These are phyloP conservation scores for Bothrops jararaca DNA, from an alignment of 2,113 vertebrate species.

Conservation along the genomic window DNA sequence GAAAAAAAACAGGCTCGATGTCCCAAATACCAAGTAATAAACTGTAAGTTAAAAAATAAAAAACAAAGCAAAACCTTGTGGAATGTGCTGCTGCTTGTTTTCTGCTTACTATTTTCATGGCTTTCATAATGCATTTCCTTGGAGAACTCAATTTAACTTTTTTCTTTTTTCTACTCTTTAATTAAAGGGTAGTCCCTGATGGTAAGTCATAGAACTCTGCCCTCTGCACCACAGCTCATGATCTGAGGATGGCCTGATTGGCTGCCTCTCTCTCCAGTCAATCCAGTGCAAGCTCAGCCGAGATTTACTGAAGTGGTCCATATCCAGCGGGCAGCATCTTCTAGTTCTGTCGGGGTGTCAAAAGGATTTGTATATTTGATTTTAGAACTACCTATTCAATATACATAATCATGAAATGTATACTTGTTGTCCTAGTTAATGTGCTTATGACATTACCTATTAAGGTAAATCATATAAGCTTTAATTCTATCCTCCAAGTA, in stretches of 20 bases:
- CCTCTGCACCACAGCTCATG: constrained; percentile 98
- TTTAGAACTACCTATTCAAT: constrained; percentile 82
- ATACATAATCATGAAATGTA: constrained; percentile 68
- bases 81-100: constrained; percentile 68
- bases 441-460: constrained; percentile 47
- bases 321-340: constrained; percentile 94
- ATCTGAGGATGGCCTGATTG: constrained; percentile 98
- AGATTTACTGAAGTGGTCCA: constrained; percentile 98
- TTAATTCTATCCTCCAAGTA: constrained; percentile 42
- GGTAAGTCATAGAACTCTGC: constrained; percentile 99
- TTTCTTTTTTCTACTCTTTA: constrained; percentile 99
- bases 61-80: background rate
- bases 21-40: constrained; percentile 69
- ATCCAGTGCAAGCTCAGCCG: constrained; percentile 95
- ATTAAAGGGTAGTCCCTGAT: constrained; percentile 99
- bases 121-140: constrained; percentile 67
- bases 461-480: constrained; percentile 39
- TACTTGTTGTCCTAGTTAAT: constrained; percentile 70
- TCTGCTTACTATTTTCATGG: constrained; percentile 87
- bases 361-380: constrained; percentile 99
- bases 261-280: constrained; percentile 99
- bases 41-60: constrained; percentile 52
- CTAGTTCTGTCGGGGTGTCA: constrained; percentile 94
- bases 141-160: constrained; percentile 99
- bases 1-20: constrained; percentile 80